phyloP scores from a whole-genome alignment of 2,888 invertebrate species.

The Choreutis nemorana region DNA sequence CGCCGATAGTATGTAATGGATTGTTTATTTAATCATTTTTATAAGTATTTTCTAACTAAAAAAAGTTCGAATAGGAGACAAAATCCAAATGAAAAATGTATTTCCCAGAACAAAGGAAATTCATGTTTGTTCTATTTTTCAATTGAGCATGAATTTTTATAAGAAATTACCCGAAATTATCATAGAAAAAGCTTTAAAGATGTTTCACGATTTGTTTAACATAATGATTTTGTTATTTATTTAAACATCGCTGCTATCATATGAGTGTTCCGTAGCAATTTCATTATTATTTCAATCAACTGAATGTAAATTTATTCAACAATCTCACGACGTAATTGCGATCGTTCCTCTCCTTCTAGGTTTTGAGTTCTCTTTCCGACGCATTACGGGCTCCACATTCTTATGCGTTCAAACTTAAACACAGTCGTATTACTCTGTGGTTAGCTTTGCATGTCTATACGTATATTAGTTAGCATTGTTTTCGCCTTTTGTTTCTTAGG shows the following conservation, averaged over 20 bases:
- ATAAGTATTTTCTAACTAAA: no score
- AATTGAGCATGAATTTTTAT: no score
- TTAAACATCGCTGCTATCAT: slow-evolving; percentile 58
- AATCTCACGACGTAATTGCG: slow-evolving; percentile 66
- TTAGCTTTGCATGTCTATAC: slow-evolving; percentile 19
- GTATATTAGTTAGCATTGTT: slow-evolving; percentile 34
- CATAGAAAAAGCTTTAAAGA: slow-evolving; percentile 40
- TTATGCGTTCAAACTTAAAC: slow-evolving; percentile 59
- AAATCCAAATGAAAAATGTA: no score
- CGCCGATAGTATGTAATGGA: no score
- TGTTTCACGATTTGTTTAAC: slow-evolving; percentile 51
- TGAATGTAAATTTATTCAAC: slow-evolving; percentile 67
- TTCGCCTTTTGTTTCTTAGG: slow-evolving; percentile 34
- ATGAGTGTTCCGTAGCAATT: slow-evolving; percentile 59
- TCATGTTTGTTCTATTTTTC: no score
- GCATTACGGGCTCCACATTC: slow-evolving; percentile 47
- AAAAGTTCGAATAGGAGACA: no score
- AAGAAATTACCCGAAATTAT: slow-evolving; percentile 46
- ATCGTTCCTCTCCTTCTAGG: slow-evolving; percentile 28
- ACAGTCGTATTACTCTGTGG: slow-evolving; percentile 27
- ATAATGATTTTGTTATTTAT: slow-evolving; percentile 64
- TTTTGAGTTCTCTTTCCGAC: slow-evolving; percentile 22
- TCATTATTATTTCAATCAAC: slow-evolving; percentile 68
- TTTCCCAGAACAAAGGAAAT: no score
- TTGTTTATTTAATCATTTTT: no score